A percentile compares a stretch with the other conserved stretches of the same genome.
Conservation (phyloP, 1,140 invertebrate species). For the Bombus soroeensis region DNA sequence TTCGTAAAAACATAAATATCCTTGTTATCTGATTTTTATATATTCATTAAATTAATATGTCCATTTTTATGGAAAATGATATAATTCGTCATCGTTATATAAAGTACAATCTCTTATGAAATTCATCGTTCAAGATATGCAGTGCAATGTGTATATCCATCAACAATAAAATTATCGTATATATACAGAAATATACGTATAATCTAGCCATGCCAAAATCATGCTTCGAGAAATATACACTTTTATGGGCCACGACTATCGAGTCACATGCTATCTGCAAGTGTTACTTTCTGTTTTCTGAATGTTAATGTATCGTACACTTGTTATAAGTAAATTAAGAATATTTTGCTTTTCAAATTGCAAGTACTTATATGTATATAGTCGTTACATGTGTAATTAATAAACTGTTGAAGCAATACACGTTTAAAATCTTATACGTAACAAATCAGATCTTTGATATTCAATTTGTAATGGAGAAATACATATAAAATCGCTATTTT, state of each 20-base stretch:
- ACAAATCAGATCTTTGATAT: background rate
- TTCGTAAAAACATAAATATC: background rate
- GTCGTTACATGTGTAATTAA: background rate
- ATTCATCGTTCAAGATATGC: background rate
- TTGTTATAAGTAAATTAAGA: background rate
- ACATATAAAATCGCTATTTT: background rate
- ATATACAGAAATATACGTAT: conserved; percentile 13
- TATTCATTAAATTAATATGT: background rate
- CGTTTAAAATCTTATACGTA: background rate
- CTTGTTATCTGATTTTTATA: background rate
- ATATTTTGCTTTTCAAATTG: background rate
- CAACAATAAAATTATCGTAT: background rate
- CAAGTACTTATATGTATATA: background rate
- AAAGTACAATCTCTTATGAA: background rate
- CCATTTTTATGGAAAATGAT: background rate
- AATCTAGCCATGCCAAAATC: conserved; percentile 69
- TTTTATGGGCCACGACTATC: conserved; percentile 52
- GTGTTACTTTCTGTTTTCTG: conserved; percentile 1
- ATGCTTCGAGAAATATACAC: conserved; percentile 67
- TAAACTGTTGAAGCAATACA: background rate
- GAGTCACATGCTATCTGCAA: conserved; percentile 63
- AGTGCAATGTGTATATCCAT: conserved; percentile 1
- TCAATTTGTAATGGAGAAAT: background rate
- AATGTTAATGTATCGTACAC: background rate
- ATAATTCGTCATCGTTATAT: background rate